Base-by-base conservation (phyloP, 2,113 vertebrate genomes). In the Lasiurus cinereus region DNA sequence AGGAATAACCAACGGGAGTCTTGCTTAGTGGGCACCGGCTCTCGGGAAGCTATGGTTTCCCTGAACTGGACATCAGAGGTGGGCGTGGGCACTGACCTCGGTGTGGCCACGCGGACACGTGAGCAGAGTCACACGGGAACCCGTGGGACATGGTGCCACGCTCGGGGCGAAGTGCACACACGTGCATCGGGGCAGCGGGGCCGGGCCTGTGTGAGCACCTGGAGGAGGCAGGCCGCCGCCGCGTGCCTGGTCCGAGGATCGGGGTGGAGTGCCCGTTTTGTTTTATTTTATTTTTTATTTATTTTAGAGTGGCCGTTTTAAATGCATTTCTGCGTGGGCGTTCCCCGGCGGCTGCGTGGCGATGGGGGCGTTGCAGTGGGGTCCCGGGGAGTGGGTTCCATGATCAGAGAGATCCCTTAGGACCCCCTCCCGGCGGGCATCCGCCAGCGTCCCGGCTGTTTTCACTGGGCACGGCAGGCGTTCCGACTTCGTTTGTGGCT, bases 401-500 rank as follows among this genome's bases (percentile, higher is more conserved):
- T 39, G 39, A 39, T 39, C 39, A 39, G 39, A 39, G 39, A 3
- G 39, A 39, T 5, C 39, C 39, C 39, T 39, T 5, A 39, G 39
- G 39, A 39, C 39, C 39, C 39, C 39, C 39, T 39, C 39, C 39
- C 39, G 39, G 39, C 39, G 39, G 39, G 39, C 39, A 39, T 83
- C 36, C 56, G 31, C 12, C 62, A 9, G 8, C 29, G 5, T 80
- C 84, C 36, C 43, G 22, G 80, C 62, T 2, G 15, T 91, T 86
- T 88, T 48, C 43, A 39, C 87, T 70, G 91, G 85, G 39, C 92
- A 64, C 33, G 62, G 70, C 89, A 94, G 90, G 52, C 95, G 83
- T 94, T 93, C 91, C 84, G n/a, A 80, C 84, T 86, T 79, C 50
- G 83, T 88, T 93, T 95, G 87, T 96, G 94, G 89, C 94, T 93